Conservation (phyloP, 2,113 vertebrate genomes). For the Benthochromis sp. region DNA sequence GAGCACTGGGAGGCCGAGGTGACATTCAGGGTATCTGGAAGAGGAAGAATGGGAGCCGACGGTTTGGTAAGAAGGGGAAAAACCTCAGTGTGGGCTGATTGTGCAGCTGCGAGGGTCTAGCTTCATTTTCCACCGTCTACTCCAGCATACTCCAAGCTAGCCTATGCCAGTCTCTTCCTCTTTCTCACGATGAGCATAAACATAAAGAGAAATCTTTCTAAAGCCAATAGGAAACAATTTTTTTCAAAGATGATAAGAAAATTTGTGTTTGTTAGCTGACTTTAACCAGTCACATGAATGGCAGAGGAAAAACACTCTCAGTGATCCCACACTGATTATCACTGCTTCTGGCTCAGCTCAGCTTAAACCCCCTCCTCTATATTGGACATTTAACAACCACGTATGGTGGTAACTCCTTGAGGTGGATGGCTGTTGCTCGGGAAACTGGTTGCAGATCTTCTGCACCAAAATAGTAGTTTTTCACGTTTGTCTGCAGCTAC, state of each 20-base stretch:
- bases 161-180: background rate
- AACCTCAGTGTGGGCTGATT: background rate
- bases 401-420: background rate
- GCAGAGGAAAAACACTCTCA: background rate
- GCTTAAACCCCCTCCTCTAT: background rate
- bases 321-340: background rate
- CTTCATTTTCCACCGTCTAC: background rate
- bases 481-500: background rate
- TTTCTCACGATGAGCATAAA: background rate
- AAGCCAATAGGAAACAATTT: background rate
- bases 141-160: background rate
- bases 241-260: background rate
- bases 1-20: conserved; percentile 90
- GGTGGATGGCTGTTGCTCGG: background rate
- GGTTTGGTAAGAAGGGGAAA: conserved; percentile 77
- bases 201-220: background rate
- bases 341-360: background rate
- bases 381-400: background rate
- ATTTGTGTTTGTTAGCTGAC: background rate
- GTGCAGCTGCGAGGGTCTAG: background rate
- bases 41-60: conserved; percentile 91
- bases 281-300: background rate
- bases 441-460: background rate
- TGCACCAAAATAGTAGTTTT: background rate
- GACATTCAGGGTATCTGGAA: conserved; percentile 90